Evolutionary conservation across 1,140 invertebrate species (phyloP), one percentile per base, ranked within the genome.

Genomic region (Cyphomyrmex costatus): DNA sequence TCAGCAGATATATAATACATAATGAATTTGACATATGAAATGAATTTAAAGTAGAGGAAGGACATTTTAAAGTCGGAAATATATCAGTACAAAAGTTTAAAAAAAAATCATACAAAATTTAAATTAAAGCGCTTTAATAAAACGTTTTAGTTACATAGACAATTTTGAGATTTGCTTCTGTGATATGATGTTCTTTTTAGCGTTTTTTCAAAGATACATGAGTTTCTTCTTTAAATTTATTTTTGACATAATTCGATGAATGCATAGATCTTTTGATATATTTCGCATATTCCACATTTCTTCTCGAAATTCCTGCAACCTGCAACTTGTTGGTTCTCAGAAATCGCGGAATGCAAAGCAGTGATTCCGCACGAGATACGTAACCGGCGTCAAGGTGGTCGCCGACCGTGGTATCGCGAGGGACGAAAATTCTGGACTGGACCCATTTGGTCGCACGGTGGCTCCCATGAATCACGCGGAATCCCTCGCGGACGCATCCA

Each of bases 391-490:
- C 77, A 76, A 88, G 89, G 86, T 88, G 86, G 89, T 90, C 88
- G 71, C 63, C 77, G 83, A 77, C 63, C 71, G 27, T 56, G 58
- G 70, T 71, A 65, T 87, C 46, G 87, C 61, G 73, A 87, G 74
- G 85, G 65, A 90, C 88, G 86, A 90, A 90, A 90, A 90, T 90
- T 88, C 83, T 84, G 73, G 83, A 42, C 86, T 78, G 71, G 78
- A 46, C 70, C 73, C 65, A 88, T 90, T 90, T 88, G 89, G 63
- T 70, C 86, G 27, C 6, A 30, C 79, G 70, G 42, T 71, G 68
- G 30, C 85, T 66, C 36, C 83, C 83, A 92, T 92, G 88, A 61
- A 90, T 92, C 88, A 90, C 56, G 49, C 74, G 85, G 49, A 74
- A 65, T 74, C 65, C 63, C 74, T 86, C 80, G 76, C n/a, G 21